Evolutionary conservation across 2,113 vertebrate genomes (phyloP).

Genomic region (Fulica atra): DNA sequence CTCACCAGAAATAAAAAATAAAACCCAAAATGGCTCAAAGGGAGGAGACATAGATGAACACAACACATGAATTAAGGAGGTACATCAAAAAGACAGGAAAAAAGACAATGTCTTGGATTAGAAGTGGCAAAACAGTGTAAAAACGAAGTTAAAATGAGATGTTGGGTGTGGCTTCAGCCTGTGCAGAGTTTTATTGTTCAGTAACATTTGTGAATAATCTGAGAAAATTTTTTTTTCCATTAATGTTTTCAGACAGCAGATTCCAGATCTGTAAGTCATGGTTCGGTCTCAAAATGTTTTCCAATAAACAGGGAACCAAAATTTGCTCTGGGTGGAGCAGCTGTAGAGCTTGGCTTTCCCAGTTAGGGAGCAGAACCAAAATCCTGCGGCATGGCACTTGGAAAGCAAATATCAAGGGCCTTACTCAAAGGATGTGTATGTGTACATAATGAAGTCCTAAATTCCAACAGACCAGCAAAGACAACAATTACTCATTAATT

Average conservation of each 20-base stretch:
- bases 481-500: background rate
- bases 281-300: background rate
- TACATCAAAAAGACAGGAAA: background rate
- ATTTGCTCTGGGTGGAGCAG: background rate
- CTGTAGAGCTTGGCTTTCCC: background rate
- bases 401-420: background rate
- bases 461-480: background rate
- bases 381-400: background rate
- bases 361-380: background rate
- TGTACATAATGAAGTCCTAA: background rate
- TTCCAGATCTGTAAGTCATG: conserved; percentile 40
- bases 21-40: background rate
- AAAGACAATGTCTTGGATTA: background rate
- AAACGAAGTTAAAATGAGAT: background rate
- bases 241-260: conserved; percentile 14
- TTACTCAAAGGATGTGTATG: background rate
- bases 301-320: conserved; percentile 19
- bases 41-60: background rate
- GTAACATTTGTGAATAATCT: conserved; percentile 54
- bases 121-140: background rate
- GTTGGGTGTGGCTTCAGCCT: background rate
- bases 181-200: conserved; percentile 1
- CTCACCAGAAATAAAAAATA: background rate
- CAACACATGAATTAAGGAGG: background rate
- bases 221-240: conserved; percentile 5